Conservation (phyloP, 2,113 vertebrate species). For the Cyphomyrus plagiostoma region DNA sequence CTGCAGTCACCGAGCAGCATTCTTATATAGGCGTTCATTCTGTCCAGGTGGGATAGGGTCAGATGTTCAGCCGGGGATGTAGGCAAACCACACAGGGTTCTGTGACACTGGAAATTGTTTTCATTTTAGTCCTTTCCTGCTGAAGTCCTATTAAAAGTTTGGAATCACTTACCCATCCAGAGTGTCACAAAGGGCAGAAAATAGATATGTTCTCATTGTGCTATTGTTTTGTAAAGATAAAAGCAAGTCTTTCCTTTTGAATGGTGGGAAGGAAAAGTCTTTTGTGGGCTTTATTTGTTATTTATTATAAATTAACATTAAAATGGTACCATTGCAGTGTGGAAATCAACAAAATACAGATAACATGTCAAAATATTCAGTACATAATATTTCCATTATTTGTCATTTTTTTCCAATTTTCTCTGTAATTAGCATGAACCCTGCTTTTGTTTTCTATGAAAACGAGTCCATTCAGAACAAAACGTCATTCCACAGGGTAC, state of each 20-base stretch:
- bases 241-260: not conserved
- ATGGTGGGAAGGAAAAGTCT: conserved; percentile 3
- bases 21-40: not conserved
- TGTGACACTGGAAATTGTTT: not conserved
- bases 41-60: not conserved
- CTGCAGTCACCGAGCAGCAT: not conserved
- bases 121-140: not conserved
- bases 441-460: not conserved
- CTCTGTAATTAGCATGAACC: conserved; percentile 6
- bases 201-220: not conserved
- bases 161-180: not conserved
- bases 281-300: conserved; percentile 3
- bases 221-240: conserved; percentile 5
- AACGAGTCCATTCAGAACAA: not conserved
- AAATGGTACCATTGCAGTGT: not conserved
- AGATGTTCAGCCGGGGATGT: not conserved
- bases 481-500: not conserved
- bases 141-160: not conserved
- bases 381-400: not conserved
- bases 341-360: not conserved
- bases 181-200: not conserved
- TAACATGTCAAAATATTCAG: not conserved
- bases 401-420: not conserved
- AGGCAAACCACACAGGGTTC: not conserved
- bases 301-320: conserved; percentile 9